Evolutionary conservation across 37 sponge, comb jelly and placozoan genomes (phyloP).

Genomic region (Aplysina aerophoba): DNA sequence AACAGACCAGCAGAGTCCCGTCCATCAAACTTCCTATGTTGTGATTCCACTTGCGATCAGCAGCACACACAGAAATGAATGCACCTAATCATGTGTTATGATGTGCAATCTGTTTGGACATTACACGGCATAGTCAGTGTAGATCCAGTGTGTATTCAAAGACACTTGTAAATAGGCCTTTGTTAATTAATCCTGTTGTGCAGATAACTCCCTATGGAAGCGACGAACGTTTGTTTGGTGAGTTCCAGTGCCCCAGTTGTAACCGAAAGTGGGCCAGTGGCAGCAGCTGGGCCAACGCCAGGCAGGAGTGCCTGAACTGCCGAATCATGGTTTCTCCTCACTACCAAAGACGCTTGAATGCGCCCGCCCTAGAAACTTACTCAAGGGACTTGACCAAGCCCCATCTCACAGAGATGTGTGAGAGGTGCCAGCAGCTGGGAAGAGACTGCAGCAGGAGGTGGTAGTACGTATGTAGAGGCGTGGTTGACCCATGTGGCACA

Average conservation of each 20-base stretch:
- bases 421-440: constrained; percentile 54
- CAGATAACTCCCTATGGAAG: constrained; percentile 72
- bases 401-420: constrained; percentile 53
- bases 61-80: no score
- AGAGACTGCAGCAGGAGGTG: no score
- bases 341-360: constrained; percentile 38
- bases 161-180: no score
- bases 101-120: no score
- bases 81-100: no score
- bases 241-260: constrained; percentile 57
- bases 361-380: not conserved
- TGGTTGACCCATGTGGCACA: no score
- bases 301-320: constrained; percentile 56
- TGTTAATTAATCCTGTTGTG: not conserved
- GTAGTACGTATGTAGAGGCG: no score
- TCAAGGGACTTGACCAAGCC: constrained; percentile 45
- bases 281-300: constrained; percentile 66
- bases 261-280: constrained; percentile 61
- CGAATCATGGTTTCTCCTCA: constrained; percentile 59
- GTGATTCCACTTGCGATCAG: no score
- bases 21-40: no score
- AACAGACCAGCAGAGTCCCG: no score
- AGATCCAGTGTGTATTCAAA: no score
- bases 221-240: constrained; percentile 51
- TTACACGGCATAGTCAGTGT: no score